Evolutionary conservation across 2,113 vertebrate genomes (phyloP).

Genomic region (Irena cyanogastra): DNA sequence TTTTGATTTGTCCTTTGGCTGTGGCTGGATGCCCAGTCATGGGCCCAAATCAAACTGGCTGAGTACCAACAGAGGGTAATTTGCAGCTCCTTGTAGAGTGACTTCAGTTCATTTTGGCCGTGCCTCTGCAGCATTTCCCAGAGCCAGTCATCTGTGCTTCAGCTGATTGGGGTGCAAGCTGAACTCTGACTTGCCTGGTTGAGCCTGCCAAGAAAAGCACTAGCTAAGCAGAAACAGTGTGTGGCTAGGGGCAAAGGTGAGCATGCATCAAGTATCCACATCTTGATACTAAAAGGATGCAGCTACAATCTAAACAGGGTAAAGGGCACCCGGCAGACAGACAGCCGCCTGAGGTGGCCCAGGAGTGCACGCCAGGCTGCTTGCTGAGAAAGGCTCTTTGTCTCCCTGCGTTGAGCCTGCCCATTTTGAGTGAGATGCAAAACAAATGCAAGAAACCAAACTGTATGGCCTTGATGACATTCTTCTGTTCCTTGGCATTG

Average conservation of each 20-base stretch:
- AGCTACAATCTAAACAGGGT: neutral
- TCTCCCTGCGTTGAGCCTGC: neutral
- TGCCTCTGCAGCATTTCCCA: neutral
- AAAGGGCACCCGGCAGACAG: neutral
- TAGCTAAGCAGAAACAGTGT: constrained; percentile 42
- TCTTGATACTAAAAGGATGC: constrained; percentile 23
- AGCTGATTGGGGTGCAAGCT: neutral
- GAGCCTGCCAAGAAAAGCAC: constrained; percentile 48
- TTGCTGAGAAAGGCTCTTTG: neutral
- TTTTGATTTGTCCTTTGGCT: constrained; percentile 36
- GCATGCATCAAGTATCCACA: neutral
- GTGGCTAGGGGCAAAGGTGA: constrained; percentile 31
- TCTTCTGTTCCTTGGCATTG: neutral
- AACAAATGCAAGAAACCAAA: neutral
- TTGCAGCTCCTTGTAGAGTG: neutral
- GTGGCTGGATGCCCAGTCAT: neutral
- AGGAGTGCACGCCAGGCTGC: neutral
- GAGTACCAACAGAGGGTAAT: neutral
- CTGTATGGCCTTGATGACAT: neutral
- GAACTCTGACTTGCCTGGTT: constrained; percentile 37
- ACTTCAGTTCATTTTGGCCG: neutral
- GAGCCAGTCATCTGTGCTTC: constrained; percentile 16
- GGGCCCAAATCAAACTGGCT: neutral
- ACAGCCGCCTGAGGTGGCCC: neutral
- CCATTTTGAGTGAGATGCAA: neutral